Evolutionary conservation across 1,140 invertebrate genomes (phyloP), one percentile per base, ranked within the genome.

Genomic region (Telenomus remus): DNA sequence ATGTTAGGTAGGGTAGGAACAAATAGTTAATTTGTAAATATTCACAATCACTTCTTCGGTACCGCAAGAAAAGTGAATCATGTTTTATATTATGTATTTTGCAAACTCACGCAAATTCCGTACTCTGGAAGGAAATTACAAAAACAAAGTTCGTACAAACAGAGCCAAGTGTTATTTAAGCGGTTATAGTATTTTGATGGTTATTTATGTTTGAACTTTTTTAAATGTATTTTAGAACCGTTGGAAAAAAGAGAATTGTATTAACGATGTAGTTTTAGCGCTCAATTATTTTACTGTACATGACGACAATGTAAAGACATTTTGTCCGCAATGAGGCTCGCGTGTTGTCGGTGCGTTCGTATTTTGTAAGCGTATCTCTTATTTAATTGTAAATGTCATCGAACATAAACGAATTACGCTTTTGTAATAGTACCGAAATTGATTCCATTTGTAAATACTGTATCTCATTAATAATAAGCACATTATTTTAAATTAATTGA

Each of bases 381-480:
- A 73, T 72, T 59, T 56, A 63, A 59, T 76, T 83, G 79, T 81
- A 84, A 82, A 81, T 82, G 80, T 50, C 47, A 74, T 19, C 19
- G 9, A 46, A 61, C 11, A 2, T 42, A 35, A 49, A 27, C 16
- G 43, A 65, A 43, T 57, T 13, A 70, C 10, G 47, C 55, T 19
- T 34, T 13, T 63, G 19, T 46, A 56, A 4, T 65, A 14, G 46
- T 8, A 55, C 14, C 13, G 53, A 60, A 61, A 8, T 55, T 27
- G 33, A 57, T 57, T 53, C 27, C 56, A 78, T 72, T 54, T 82
- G 78, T 82, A 83, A 80, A 80, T 79, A 82, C 7, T 64, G 27
- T 59, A 34, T 63, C 60, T 56, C 15, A 14, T 69, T 53, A 73
- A 75, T 54, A 76, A 78, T 79, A 66, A 12, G 48, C 84, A 83